A percentile compares a stretch with the other conserved stretches of the same genome.
Conservation (phyloP, 2,888 invertebrate species). For the Ashinkailepas kermadecensis region DNA sequence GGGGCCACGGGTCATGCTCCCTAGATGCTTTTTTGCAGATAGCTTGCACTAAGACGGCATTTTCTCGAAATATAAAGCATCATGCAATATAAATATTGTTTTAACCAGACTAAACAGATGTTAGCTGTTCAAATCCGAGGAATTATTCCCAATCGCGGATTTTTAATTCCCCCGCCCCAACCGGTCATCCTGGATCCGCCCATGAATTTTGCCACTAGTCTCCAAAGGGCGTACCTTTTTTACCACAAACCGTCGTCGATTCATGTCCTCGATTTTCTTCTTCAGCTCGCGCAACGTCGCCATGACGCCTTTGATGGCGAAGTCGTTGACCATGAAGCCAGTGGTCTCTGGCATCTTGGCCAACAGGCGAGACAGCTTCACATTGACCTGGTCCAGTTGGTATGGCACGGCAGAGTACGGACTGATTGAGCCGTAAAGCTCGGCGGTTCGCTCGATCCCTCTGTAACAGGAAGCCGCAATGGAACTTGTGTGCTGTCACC, state of each 20-base stretch:
- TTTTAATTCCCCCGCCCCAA: too few species aligned
- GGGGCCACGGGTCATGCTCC: too few species aligned
- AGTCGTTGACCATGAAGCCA: slow-evolving; percentile 3
- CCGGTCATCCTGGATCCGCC: too few species aligned
- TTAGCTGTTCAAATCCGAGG: too few species aligned
- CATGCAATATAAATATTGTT: too few species aligned
- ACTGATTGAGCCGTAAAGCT: background rate
- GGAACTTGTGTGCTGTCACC: too few species aligned
- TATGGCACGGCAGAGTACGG: slow-evolving; percentile 1
- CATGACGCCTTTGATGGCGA: slow-evolving; percentile 16
- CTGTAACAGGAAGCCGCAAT: background rate
- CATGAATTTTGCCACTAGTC: too few species aligned
- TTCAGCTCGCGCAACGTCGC: slow-evolving; percentile 5
- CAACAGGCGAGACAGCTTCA: slow-evolving; percentile 1
- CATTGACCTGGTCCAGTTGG: background rate
- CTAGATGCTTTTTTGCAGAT: too few species aligned
- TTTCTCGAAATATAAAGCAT: too few species aligned
- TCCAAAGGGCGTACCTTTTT: background rate
- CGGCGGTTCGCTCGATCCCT: background rate
- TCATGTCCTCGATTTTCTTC: background rate
- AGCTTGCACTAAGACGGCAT: too few species aligned
- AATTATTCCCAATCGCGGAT: too few species aligned
- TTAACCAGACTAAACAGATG: too few species aligned
- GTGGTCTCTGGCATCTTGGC: background rate
- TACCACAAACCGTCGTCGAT: background rate